phyloP scores from a whole-genome alignment of 2,888 invertebrate genomes.

The Drosophila conformis region DNA sequence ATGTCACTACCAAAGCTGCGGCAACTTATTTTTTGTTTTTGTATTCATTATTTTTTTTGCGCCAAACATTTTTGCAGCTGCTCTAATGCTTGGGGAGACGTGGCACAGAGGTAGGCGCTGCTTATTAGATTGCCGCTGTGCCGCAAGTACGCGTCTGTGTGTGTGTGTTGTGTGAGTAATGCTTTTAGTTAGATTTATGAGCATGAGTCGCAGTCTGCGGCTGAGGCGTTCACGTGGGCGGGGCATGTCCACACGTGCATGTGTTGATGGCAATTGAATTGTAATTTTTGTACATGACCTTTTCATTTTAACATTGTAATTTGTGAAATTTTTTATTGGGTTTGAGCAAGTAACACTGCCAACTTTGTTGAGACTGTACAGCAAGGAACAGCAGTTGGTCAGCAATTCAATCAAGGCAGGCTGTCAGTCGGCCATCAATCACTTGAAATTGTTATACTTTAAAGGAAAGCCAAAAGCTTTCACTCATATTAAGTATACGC shows the following conservation, averaged over 20 bases:
- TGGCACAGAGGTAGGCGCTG: slow-evolving; percentile 41
- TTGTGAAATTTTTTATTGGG: slow-evolving; percentile 36
- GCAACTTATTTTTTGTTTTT: slow-evolving; percentile 14
- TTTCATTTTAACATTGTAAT: slow-evolving; percentile 31
- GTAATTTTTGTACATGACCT: slow-evolving; percentile 60
- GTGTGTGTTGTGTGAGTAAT: slow-evolving; percentile 24
- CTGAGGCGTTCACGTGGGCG: not conserved
- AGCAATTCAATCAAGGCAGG: slow-evolving; percentile 27
- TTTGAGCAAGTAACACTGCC: slow-evolving; percentile 12
- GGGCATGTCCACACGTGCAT: slow-evolving; percentile 37
- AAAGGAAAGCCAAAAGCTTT: slow-evolving; percentile 5
- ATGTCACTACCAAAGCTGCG: slow-evolving; percentile 67
- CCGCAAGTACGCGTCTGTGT: slow-evolving; percentile 2
- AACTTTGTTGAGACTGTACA: slow-evolving; percentile 19
- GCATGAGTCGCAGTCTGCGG: slow-evolving; percentile 29
- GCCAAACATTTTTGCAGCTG: slow-evolving; percentile 38
- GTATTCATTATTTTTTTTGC: not conserved
- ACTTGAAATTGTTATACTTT: slow-evolving; percentile 16
- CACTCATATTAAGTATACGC: slow-evolving; percentile 36
- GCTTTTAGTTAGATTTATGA: slow-evolving; percentile 54
- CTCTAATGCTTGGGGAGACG: slow-evolving; percentile 27
- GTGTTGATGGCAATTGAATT: slow-evolving; percentile 65
- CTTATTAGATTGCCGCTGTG: slow-evolving; percentile 60
- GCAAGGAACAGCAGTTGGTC: slow-evolving; percentile 35
- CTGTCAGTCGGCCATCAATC: slow-evolving; percentile 45